Percentiles rank a stretch among this genome's conserved stretches.
These are phyloP conservation scores for Thunnus thynnus DNA, from an alignment of 2,113 vertebrate species.

Conservation along the genomic window DNA sequence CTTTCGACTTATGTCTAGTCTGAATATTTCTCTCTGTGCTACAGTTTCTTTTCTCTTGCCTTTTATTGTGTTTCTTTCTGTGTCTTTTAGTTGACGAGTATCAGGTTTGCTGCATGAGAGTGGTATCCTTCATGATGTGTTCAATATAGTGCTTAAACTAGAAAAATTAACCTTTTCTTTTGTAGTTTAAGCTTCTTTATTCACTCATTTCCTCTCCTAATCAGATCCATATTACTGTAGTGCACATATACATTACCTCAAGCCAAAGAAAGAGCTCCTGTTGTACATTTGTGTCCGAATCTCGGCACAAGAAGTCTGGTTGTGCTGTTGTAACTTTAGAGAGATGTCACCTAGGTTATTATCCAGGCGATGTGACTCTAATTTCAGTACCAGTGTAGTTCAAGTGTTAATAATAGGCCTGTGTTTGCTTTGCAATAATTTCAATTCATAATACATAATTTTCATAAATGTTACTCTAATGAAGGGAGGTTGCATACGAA, in stretches of 20 bases:
- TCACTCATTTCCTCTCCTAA: conserved; percentile 14
- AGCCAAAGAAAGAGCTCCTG: conserved; percentile 11
- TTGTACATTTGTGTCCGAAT: conserved; percentile 1
- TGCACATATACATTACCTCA: background rate
- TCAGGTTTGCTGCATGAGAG: background rate
- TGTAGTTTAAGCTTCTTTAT: background rate
- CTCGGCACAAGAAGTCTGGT: conserved; percentile 4
- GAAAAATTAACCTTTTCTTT: background rate
- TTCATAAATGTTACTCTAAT: conserved; percentile 95
- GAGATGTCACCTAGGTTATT: conserved; percentile 89
- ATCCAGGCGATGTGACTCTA: conserved; percentile 86
- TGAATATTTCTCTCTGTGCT: background rate
- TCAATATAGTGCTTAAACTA: background rate
- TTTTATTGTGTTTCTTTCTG: background rate
- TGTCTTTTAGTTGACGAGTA: background rate
- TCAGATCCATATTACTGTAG: conserved; percentile 19
- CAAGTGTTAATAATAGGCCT: conserved; percentile 90
- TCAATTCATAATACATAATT: conserved; percentile 85
- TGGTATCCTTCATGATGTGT: too few species aligned
- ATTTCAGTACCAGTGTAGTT: conserved; percentile 91
- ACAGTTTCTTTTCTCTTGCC: background rate
- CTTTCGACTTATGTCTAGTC: background rate
- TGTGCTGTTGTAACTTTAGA: conserved; percentile 89
- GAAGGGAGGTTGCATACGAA: conserved; percentile 90
- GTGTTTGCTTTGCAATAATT: conserved; percentile 85